Evolutionary conservation across 2,888 invertebrate species (phyloP).

Genomic region (Unio delphinus): DNA sequence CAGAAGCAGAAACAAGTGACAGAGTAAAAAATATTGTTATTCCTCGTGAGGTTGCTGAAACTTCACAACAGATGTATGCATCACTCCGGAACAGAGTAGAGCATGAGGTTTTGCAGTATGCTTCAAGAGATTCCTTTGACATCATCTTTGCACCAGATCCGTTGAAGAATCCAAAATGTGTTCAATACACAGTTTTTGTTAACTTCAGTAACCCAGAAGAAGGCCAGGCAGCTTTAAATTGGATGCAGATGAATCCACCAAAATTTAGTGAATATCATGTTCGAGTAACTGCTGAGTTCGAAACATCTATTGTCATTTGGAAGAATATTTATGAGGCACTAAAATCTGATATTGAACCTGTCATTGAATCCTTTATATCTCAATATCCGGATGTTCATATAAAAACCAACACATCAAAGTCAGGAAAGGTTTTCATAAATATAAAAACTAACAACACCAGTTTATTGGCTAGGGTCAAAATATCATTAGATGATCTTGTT

Average conservation of each 20-base stretch:
- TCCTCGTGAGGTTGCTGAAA: conserved; percentile 12
- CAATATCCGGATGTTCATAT: conserved; percentile 6
- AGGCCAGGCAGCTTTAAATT: conserved; percentile 2
- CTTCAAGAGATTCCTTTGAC: background rate
- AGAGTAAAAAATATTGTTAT: conserved; percentile 21
- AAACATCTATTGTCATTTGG: conserved; percentile 26
- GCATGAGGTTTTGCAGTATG: conserved; percentile 9
- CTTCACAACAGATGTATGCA: background rate
- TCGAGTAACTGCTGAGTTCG: conserved; percentile 20
- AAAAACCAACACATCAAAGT: conserved; percentile 14
- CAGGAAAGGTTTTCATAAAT: conserved; percentile 9
- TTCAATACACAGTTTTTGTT: too few species aligned
- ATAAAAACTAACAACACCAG: conserved; percentile 26
- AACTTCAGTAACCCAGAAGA: too few species aligned
- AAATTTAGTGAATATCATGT: conserved; percentile 9
- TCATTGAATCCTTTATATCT: conserved; percentile 7
- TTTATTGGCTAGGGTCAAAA: conserved; percentile 31
- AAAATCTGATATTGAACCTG: conserved; percentile 18
- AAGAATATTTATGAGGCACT: conserved; percentile 8
- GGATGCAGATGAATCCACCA: conserved; percentile 3
- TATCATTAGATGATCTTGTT: conserved; percentile 25
- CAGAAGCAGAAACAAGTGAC: background rate
- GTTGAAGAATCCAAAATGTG: too few species aligned
- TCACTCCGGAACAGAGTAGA: background rate
- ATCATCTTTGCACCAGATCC: too few species aligned